Evolutionary conservation across 2,888 invertebrate genomes (phyloP).

Genomic region (Monopis laevigella): DNA sequence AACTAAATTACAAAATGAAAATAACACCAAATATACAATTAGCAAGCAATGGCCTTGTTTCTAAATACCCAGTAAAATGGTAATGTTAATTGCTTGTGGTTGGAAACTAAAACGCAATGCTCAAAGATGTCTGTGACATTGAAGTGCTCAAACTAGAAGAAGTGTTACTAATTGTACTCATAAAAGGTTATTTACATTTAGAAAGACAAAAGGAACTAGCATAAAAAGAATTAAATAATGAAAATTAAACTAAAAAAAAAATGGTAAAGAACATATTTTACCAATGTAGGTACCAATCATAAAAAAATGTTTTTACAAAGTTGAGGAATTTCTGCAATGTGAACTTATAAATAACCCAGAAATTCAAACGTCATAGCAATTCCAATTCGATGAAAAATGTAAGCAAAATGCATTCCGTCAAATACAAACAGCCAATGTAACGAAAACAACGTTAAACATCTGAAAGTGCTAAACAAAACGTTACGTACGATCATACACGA

Average conservation of each 20-base stretch:
- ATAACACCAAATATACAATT: background rate
- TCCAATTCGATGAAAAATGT: too few relatives aligned
- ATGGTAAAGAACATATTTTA: too few relatives aligned
- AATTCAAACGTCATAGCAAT: conserved; percentile 6
- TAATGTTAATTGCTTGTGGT: background rate
- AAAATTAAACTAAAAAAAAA: too few relatives aligned
- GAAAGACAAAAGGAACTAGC: too few relatives aligned
- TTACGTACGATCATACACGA: background rate
- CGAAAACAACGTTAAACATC: too few relatives aligned
- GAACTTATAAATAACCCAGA: conserved; percentile 6
- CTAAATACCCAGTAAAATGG: background rate
- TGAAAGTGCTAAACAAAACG: too few relatives aligned
- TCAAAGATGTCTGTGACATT: background rate
- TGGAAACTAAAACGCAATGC: background rate
- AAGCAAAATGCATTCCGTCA: too few relatives aligned
- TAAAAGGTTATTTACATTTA: conserved; percentile 2
- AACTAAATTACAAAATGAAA: background rate
- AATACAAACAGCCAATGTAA: too few relatives aligned
- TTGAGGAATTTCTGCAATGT: too few relatives aligned
- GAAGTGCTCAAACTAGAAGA: background rate
- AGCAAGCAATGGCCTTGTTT: background rate
- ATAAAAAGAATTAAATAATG: too few relatives aligned
- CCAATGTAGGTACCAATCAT: too few relatives aligned
- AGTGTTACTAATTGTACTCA: conserved; percentile 4
- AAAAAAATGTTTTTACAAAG: too few relatives aligned